Evolutionary conservation across 2,113 vertebrate species (phyloP).

Genomic region (Chamaetylas fuelleborni): DNA sequence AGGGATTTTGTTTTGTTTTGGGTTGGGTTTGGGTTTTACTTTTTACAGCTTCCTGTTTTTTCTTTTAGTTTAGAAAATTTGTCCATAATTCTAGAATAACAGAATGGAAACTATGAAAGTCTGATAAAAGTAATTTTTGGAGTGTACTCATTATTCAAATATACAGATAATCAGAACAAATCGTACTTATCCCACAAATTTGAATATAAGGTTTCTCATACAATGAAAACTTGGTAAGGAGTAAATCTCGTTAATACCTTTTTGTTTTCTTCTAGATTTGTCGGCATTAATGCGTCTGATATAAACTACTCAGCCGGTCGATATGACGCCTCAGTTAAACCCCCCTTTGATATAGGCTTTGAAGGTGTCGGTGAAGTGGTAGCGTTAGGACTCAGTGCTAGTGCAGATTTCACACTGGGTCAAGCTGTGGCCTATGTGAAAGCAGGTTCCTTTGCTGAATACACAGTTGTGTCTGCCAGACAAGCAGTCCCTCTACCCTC

Average conservation of each 20-base stretch:
- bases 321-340: conserved; percentile 81
- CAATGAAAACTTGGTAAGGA: not conserved
- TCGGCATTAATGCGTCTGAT: conserved; percentile 92
- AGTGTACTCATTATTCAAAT: not conserved
- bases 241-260: conserved; percentile 26
- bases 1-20: not conserved
- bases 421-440: conserved; percentile 85
- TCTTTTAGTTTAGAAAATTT: not conserved
- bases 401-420: conserved; percentile 80
- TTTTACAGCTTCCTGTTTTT: not conserved
- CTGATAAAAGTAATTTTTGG: not conserved
- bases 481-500: conserved; percentile 76
- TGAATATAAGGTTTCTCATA: not conserved
- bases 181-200: not conserved
- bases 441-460: conserved; percentile 88
- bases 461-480: conserved; percentile 81
- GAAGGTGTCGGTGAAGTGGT: conserved; percentile 92
- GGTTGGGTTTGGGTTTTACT: not conserved
- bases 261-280: conserved; percentile 82
- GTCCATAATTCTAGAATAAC: not conserved
- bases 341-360: conserved; percentile 87
- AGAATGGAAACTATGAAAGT: not conserved
- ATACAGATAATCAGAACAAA: not conserved
- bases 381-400: conserved; percentile 87
- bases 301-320: conserved; percentile 91